These are phyloP conservation scores for Drosophila kurseongensis DNA, from an alignment of 1,140 invertebrate genomes.

Conservation along the genomic window DNA sequence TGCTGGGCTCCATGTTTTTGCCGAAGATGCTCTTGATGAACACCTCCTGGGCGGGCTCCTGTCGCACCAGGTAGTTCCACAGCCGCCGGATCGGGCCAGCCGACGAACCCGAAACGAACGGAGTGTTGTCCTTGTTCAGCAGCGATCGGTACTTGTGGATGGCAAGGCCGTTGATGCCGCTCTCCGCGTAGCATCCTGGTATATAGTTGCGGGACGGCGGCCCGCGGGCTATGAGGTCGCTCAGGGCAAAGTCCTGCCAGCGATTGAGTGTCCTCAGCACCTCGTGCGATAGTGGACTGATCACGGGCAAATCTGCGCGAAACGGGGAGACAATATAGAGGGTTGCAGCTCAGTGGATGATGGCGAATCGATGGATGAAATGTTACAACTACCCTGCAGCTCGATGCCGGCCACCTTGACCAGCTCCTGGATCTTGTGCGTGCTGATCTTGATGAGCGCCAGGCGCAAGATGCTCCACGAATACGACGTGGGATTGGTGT, in stretches of 20 bases:
- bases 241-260: constrained; percentile 90
- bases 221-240: constrained; percentile 83
- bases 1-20: constrained; percentile 60
- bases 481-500: constrained; percentile 96
- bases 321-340: neutral
- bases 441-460: constrained; percentile 93
- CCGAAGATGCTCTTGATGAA: constrained; percentile 98
- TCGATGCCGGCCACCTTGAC: constrained; percentile 94
- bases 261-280: constrained; percentile 93
- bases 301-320: constrained; percentile 92
- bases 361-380: neutral
- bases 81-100: constrained; percentile 93
- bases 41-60: constrained; percentile 96
- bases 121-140: constrained; percentile 97
- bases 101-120: constrained; percentile 92
- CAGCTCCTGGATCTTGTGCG: constrained; percentile 90
- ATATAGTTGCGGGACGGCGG: constrained; percentile 63
- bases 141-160: constrained; percentile 97
- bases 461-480: constrained; percentile 97
- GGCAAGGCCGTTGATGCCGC: constrained; percentile 89
- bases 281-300: constrained; percentile 96
- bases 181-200: constrained; percentile 91
- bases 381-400: constrained; percentile 89
- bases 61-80: constrained; percentile 97
- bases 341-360: neutral